Percentiles rank a stretch among this genome's conserved stretches.
phyloP scores from a whole-genome alignment of 2,113 vertebrate species.

The Sapayoa aenigma region DNA sequence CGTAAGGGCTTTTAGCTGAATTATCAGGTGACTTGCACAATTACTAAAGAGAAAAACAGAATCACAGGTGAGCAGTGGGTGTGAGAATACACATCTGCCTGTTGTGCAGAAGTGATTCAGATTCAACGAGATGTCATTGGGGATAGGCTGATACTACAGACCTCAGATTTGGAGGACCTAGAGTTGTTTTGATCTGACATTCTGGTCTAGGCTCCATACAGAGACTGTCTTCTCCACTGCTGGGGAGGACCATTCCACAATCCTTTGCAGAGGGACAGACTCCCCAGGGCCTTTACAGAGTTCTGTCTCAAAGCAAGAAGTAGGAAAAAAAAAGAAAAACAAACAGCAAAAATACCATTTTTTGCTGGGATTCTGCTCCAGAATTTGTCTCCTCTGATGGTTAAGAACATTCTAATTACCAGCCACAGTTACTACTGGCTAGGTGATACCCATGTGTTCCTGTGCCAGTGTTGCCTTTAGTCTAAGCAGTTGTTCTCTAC shows the following conservation, averaged over 20 bases:
- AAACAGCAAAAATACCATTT: background rate
- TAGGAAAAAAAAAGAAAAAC: background rate
- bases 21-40: conserved; percentile 51
- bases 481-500: background rate
- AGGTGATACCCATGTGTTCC: background rate
- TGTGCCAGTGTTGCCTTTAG: background rate
- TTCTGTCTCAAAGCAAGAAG: background rate
- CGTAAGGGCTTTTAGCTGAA: conserved; percentile 19
- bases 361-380: background rate
- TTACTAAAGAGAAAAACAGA: conserved; percentile 50
- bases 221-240: background rate
- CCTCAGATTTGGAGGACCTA: background rate
- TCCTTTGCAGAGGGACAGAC: background rate
- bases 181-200: background rate
- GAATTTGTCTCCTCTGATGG: background rate
- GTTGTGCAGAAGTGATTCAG: background rate
- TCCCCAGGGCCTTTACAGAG: background rate
- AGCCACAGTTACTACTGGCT: background rate
- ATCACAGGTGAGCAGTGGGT: conserved; percentile 44
- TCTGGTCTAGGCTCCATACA: background rate
- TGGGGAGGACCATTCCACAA: background rate
- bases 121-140: background rate
- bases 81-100: conserved; percentile 23
- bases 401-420: background rate
- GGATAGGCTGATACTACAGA: background rate